Base-by-base conservation (phyloP, 2,797 vertebrate genomes). In the Epinephelus malabaricus region DNA sequence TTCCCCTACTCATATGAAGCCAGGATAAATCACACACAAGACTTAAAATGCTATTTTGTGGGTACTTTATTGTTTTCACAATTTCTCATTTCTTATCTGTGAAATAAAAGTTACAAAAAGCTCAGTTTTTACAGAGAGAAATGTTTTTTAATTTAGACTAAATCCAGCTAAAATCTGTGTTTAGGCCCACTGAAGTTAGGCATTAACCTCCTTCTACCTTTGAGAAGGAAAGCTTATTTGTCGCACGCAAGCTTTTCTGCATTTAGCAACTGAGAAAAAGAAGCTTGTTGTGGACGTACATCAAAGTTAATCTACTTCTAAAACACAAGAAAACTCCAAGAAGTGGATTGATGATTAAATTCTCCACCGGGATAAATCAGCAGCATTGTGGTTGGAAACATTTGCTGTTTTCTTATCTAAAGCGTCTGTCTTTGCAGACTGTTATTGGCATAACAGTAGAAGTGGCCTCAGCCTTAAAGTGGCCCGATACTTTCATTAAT, bases 401-500 rank as follows among this genome's bases (percentile, higher is more conserved):
- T 60, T 63, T 0, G 0, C 15, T 59, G 2, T 78, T 51, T 30
- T 55, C 9, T 67, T 17, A 27, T 50, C 56, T 64, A 4, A 63
- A 72, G 21, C 6, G 30, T 75, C 58, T 55, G 49, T 79, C 59
- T 54, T 63, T 60, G 6, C 55, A 38, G 61, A 59, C 54, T 45
- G n/a, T 58, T 72, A 61, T 69, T 56, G 81, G n/a, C 73, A 66
- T n/a, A 58, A 75, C 43, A 10, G 73, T 38, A 49, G 69, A 67
- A 66, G 70, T 81, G 53, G 47, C 34, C 50, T 79, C 53, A 59
- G 51, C 81, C 82, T 85, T 74, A 86, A 71, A 86, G 89, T 75
- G 79, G 68, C n/a, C 69, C 3, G 9, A 68, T 79, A 47, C 82
- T 78, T 90, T 88, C 76, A 91, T 87, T 87, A 85, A 94, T 86